Base-by-base conservation (phyloP, 2,888 invertebrate species). In the Alcis repandata region DNA sequence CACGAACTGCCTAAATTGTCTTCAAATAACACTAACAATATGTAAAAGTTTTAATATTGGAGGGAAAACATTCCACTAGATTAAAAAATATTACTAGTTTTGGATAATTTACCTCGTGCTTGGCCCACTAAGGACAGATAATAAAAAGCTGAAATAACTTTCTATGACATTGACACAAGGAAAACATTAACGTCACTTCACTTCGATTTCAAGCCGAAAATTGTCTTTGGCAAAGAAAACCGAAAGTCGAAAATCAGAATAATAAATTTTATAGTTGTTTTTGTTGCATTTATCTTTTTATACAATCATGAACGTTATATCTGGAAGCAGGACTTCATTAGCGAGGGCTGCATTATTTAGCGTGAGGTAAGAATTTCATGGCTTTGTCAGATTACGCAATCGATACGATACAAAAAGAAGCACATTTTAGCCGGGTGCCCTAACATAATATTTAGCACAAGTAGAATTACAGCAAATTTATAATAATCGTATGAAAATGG, bases 351-450 rank as follows among this genome's bases (percentile, higher is more conserved):
- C 85, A 59, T 73, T 90, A 74, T 71, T 79, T 65, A 88, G 80
- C 77, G 80, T 85, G 70, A 91, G 91, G 92, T 92, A 77, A 86
- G 87, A 63, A 45, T 36, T 20, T 11, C 3, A 84, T 83, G 7
- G 22, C 20, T 74, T 66, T 69, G 69, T 49, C 59, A 69, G 63
- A 75, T 92, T 91, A 91, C 89, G 92, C 91, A 92, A 92, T 79
- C 78, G 49, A 40, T 13, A 61, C 78, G 49, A 40, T 13, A 61
- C 51, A 56, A 33, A 17, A 56, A 33, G 8, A 49, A 67, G 43
- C 60, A 49, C 67, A 67, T 65, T 68, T 63, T 48, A 48, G 43
- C 49, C 36, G 56, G 56, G 17, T 1, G 10, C 27, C 0, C 27
- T 32, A 15, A 11, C 1, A 19, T 8, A 41, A 41, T 36, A 4